phyloP scores from a whole-genome alignment of 2,797 vertebrate species.

The Typhlichthys subterraneus region DNA sequence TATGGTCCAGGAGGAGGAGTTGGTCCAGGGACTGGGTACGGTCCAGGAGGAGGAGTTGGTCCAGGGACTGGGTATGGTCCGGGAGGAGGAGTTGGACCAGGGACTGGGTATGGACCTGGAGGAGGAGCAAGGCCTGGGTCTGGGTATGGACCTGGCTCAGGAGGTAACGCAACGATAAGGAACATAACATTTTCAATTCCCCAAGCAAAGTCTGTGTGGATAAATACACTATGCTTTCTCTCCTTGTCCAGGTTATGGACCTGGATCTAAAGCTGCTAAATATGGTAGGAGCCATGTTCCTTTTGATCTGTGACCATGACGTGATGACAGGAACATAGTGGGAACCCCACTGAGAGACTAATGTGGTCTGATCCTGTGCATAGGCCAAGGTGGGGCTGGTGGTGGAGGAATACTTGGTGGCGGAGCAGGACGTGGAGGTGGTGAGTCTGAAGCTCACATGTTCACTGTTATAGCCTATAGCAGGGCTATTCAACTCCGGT shows the following conservation, averaged over 20 bases:
- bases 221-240: background rate
- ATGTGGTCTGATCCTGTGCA: slow-evolving; percentile 14
- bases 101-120: slow-evolving; percentile 8
- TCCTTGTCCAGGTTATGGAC: slow-evolving; percentile 62
- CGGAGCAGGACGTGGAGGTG: slow-evolving; percentile 44
- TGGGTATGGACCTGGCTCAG: slow-evolving; percentile 66
- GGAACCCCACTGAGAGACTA: background rate
- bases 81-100: slow-evolving; percentile 35
- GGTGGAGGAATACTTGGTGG: slow-evolving; percentile 49
- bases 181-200: background rate
- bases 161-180: background rate
- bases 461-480: too few species aligned
- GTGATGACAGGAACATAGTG: background rate
- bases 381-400: slow-evolving; percentile 46
- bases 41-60: slow-evolving; percentile 18
- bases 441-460: slow-evolving; percentile 19
- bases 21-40: slow-evolving; percentile 7
- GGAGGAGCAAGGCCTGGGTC: slow-evolving; percentile 33
- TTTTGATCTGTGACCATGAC: background rate
- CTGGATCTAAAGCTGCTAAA: slow-evolving; percentile 73
- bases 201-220: slow-evolving; percentile 3
- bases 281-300: slow-evolving; percentile 56
- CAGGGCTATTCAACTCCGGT: too few species aligned
- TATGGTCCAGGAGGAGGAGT: slow-evolving; percentile 4
- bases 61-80: slow-evolving; percentile 9